Percentiles rank a stretch among this genome's conserved stretches.
Evolutionary conservation across 2,888 invertebrate genomes (phyloP).

Genomic region (Drosophila fulvimacula): DNA sequence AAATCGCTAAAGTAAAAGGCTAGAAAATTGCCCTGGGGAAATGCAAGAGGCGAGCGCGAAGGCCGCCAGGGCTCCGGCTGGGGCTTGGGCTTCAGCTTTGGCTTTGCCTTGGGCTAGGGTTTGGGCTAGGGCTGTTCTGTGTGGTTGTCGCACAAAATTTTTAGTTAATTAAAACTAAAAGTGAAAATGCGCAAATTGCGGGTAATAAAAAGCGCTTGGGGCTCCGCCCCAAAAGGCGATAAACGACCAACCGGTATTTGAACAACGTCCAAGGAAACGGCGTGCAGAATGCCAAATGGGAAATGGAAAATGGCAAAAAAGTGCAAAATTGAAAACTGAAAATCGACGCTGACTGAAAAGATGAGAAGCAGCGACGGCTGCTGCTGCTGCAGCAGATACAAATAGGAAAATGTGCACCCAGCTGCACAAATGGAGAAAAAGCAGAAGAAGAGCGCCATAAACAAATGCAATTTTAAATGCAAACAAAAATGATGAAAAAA

Average conservation of each 20-base stretch:
- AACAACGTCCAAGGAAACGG: slow-evolving; percentile 18
- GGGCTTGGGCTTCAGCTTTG: neutral
- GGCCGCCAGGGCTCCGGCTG: neutral
- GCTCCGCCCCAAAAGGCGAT: slow-evolving; percentile 41
- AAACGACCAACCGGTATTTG: slow-evolving; percentile 46
- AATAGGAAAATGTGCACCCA: slow-evolving; percentile 27
- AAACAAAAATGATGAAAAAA: slow-evolving; percentile 37
- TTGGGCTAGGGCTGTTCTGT: neutral
- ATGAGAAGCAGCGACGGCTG: slow-evolving; percentile 16
- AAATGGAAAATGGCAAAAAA: slow-evolving; percentile 32
- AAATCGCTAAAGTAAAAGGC: slow-evolving; percentile 15
- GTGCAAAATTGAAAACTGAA: slow-evolving; percentile 9
- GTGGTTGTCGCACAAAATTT: slow-evolving; percentile 53
- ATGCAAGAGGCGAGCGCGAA: neutral
- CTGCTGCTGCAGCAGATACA: slow-evolving; percentile 23
- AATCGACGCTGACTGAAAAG: slow-evolving; percentile 27
- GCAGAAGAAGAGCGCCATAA: slow-evolving; percentile 31
- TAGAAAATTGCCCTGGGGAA: slow-evolving; percentile 22
- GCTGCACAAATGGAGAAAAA: slow-evolving; percentile 21
- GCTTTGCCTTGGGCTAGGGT: neutral
- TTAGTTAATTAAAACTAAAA: slow-evolving; percentile 79
- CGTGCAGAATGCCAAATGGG: slow-evolving; percentile 7
- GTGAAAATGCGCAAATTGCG: slow-evolving; percentile 77
- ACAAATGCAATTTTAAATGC: slow-evolving; percentile 68
- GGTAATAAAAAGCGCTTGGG: slow-evolving; percentile 70